Base-by-base conservation (phyloP, 2,888 invertebrate genomes). In the Drosophila acutilabella region DNA sequence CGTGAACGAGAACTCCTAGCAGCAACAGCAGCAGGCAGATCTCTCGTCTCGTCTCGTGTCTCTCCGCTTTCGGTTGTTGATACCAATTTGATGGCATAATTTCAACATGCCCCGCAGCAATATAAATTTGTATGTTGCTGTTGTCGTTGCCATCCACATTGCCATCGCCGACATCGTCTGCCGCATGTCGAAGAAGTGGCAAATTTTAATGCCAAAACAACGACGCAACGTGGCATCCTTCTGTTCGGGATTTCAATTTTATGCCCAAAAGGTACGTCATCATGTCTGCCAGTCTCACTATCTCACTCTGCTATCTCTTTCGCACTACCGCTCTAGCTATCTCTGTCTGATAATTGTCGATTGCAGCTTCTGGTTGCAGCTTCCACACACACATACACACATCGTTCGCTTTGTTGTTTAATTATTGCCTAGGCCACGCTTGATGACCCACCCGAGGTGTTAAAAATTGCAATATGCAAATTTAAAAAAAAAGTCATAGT, bases 81-180 rank as follows among this genome's bases (percentile, higher is more conserved):
- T 89, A 83, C 90, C 89, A 91, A 90, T 91, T 91, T 92, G 92
- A 92, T 92, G 92, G 92, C 92, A 92, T 92, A 92, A 92, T 92
- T 92, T 92, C 89, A 91, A 89, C 90, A 81, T 79, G 89, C 89
- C 91, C 90, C 78, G 70, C 72, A 76, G 91, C 84, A 79, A 85
- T 89, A 88, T 88, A 90, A 89, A 88, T 88, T 87, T 90, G 80
- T 84, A 81, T 75, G 81, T 80, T 72, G 87, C 75, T 67, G 79
- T 75, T 79, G 84, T 80, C 77, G 81, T 77, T 81, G 78, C 53
- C 58, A 53, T 60, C 71, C 40, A 45, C 72, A 58, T 54, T 69
- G 36, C 42, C 69, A 58, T 41, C 51, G 54, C 62, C 42, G 62
- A 56, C 53, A 36, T 40, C 14, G 61, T 44, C 33, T 51, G 69